These are phyloP conservation scores for Tortricodes alternella DNA, from an alignment of 2,888 invertebrate genomes.

Conservation along the genomic window DNA sequence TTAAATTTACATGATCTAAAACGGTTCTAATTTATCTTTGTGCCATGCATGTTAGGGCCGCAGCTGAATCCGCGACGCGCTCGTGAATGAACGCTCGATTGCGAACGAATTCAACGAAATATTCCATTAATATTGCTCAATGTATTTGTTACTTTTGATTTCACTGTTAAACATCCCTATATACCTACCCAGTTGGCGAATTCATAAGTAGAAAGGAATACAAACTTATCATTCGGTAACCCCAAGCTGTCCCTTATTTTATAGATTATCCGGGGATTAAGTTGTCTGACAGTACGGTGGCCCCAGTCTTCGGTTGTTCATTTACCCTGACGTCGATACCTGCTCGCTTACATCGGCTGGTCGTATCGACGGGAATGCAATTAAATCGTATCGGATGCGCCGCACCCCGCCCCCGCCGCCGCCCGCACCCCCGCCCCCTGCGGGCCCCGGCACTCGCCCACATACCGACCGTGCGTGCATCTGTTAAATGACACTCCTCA, in stretches of 20 bases:
- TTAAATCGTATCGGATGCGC: conserved; percentile 13
- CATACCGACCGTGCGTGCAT: conserved; percentile 10
- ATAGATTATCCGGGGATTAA: neutral
- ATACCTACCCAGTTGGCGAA: too few relatives aligned
- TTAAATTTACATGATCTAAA: too few relatives aligned
- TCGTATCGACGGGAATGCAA: conserved; percentile 20
- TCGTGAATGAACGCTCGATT: neutral
- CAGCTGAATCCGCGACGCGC: neutral
- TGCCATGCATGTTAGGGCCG: too few relatives aligned
- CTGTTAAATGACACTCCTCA: conserved; percentile 10
- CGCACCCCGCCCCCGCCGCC: neutral
- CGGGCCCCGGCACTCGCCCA: conserved; percentile 1
- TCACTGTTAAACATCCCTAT: neutral
- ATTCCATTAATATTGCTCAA: neutral
- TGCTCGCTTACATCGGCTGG: too few relatives aligned
- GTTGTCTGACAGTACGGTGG: neutral
- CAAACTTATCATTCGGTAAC: neutral
- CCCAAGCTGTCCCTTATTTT: neutral
- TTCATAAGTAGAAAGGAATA: too few relatives aligned
- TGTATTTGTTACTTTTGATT: neutral
- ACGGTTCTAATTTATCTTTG: too few relatives aligned
- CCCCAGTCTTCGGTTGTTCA: neutral
- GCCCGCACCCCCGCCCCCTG: neutral
- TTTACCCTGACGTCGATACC: too few relatives aligned
- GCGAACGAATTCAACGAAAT: neutral